Evolutionary conservation across 2,888 invertebrate species (phyloP), one percentile per base, ranked within the genome.

Genomic region (Dicyrtoma fusca): DNA sequence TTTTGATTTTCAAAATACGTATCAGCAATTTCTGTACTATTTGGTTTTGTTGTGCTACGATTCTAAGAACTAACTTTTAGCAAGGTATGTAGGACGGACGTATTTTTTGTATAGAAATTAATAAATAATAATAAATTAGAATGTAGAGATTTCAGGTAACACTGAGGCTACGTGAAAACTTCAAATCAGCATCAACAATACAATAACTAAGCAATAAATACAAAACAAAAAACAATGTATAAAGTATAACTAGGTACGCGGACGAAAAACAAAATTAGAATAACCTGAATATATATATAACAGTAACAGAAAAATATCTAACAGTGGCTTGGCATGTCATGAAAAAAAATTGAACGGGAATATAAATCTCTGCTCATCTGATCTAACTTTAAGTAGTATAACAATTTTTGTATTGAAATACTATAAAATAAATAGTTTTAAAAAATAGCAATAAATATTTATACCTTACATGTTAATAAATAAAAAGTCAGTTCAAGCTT

Each of bases 401-500:
- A 34, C n/a, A n/a, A n/a, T n/a, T n/a, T n/a, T n/a, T 14, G 57
- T 57, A 14, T 17, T 23, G 23, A 25, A 57, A 57, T 57, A 57
- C 19, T 42, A 17, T 53, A 53, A n/a, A 49, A 49, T 64, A 64
- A 64, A 64, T 49, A 25, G n/a, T 49, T 11, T 45, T 45, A 25
- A 59, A 57, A 21, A 61, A 45, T 21, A 11, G 62, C n/a, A 69
- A 59, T 59, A 69, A 62, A 49, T 69, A 69, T 21, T n/a, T n/a
- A n/a, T n/a, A n/a, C n/a, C 55, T 68, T 57, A 25, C 21, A 53
- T 51, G 55, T 51, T 53, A 66, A 25, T 57, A 61, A 42, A 51
- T n/a, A 26, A 66, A 69, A 70, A 53, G 63, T 70, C 70, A 70
- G 70, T 70, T 70, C 70, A 70, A 70, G 70, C 63, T 63, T 63